Evolutionary conservation across 2,797 vertebrate genomes (phyloP), one percentile per base, ranked within the genome.

Genomic region (Cossypha niveicapilla): DNA sequence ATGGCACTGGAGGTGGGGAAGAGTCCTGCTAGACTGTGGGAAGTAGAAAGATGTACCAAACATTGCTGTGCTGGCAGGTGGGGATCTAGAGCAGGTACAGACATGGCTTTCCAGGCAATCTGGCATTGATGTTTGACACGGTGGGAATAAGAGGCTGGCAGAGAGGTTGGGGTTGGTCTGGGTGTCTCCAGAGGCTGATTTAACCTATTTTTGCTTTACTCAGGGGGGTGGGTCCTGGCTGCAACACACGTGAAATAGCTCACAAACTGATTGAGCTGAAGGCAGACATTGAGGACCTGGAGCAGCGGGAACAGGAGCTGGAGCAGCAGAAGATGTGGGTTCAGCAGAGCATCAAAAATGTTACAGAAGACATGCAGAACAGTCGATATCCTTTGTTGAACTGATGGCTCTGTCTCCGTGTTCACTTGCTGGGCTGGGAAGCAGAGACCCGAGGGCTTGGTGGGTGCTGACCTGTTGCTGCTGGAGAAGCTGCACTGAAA

Each of bases 241-340:
- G 99, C 95, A 99, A 99, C 97, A 99, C 99, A 3, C 98, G 99
- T 56, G 99, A 99, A 96, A 99, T 99, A 76, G 99, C 99, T 0
- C 99, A 99, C 98, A 99, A 99, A 94, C 97, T 99, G 88, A 99
- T 99, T 1, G 99, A 99, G 92, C 98, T 99, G 96, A 99, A 99
- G 98, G 98, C 99, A 8, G 99, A 99, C 97, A 98, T 99, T 12
- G 98, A 99, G 82, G 99, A 99, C 67, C 97, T 99, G 96, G 99
- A 99, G 84, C 95, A 98, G 62, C 97, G 98, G 88, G 99, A 99
- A 45, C 98, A 98, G 53, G 99, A 99, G 96, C 98, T 99, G 97
- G 99, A 99, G 97, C 99, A 99, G 97, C 99, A 99, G 97, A 98
- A 98, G 95, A 98, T 99, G 96, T 99, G 99, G 99, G 99, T 99